These are phyloP conservation scores for Pangasius larnaudii DNA, from an alignment of 2,797 vertebrate species.

Conservation along the genomic window DNA sequence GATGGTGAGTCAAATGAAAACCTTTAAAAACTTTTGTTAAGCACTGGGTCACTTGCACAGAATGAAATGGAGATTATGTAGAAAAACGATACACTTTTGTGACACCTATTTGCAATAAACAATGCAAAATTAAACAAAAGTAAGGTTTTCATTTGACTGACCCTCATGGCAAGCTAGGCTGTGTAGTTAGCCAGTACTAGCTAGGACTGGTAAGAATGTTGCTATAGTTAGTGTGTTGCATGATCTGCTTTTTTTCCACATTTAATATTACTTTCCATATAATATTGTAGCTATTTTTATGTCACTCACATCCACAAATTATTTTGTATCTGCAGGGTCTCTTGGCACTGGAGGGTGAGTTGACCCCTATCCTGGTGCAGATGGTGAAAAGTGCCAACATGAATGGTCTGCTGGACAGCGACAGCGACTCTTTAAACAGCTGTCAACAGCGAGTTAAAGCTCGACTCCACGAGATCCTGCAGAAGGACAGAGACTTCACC, in stretches of 20 bases:
- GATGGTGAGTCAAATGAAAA: neutral
- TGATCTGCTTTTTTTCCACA: neutral
- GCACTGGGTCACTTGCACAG: neutral
- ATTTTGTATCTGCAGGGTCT: constrained; percentile 74
- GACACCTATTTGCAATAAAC: neutral
- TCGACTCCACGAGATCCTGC: constrained; percentile 87
- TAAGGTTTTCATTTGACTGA: neutral
- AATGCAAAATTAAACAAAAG: neutral
- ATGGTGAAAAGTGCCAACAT: constrained; percentile 93
- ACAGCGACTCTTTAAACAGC: constrained; percentile 86
- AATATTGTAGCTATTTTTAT: neutral
- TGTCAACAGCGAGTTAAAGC: constrained; percentile 89
- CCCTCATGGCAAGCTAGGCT: neutral
- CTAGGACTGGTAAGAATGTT: neutral
- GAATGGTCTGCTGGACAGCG: constrained; percentile 88
- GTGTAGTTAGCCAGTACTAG: neutral
- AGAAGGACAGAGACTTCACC: constrained; percentile 85
- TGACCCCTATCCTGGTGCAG: constrained; percentile 89
- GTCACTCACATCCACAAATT: neutral
- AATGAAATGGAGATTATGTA: neutral
- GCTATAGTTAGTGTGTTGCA: neutral
- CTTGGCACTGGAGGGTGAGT: constrained; percentile 85
- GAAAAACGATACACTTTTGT: neutral
- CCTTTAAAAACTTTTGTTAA: neutral
- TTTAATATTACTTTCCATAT: neutral